phyloP scores from a whole-genome alignment of 2,113 vertebrate species.

The Tretioscincus oriximinensis region DNA sequence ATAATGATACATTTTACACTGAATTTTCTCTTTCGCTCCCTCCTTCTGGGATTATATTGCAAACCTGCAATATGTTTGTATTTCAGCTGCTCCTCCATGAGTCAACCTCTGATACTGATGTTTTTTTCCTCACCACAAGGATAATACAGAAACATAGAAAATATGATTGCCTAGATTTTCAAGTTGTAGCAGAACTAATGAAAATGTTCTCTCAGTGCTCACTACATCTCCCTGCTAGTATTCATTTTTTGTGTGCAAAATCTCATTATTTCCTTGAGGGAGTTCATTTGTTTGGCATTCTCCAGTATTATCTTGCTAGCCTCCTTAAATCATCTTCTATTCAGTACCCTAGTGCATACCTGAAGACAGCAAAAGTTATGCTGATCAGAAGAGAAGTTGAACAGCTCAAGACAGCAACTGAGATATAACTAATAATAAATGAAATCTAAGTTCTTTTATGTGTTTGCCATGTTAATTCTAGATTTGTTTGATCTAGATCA shows the following conservation, averaged over 20 bases:
- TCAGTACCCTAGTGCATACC: not conserved
- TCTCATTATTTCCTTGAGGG: not conserved
- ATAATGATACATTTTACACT: accelerated
- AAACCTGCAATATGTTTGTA: not conserved
- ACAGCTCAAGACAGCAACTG: no score
- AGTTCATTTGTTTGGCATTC: not conserved
- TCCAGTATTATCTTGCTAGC: not conserved
- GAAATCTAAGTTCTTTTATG: no score
- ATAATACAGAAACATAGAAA: not conserved
- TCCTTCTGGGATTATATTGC: not conserved
- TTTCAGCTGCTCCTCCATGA: not conserved
- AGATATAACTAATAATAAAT: no score
- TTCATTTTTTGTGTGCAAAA: not conserved
- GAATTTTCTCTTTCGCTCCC: not conserved
- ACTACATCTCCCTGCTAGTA: accelerated
- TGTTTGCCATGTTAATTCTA: no score
- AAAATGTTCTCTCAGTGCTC: not conserved
- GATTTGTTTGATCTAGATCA: no score
- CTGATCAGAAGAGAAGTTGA: no score
- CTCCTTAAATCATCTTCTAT: not conserved
- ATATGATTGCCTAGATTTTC: not conserved
- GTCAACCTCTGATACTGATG: accelerated
- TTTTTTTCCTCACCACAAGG: not conserved
- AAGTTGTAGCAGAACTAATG: not conserved
- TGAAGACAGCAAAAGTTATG: no score